Base-by-base conservation (phyloP, 2,113 vertebrate species). In the Oceanites oceanicus region DNA sequence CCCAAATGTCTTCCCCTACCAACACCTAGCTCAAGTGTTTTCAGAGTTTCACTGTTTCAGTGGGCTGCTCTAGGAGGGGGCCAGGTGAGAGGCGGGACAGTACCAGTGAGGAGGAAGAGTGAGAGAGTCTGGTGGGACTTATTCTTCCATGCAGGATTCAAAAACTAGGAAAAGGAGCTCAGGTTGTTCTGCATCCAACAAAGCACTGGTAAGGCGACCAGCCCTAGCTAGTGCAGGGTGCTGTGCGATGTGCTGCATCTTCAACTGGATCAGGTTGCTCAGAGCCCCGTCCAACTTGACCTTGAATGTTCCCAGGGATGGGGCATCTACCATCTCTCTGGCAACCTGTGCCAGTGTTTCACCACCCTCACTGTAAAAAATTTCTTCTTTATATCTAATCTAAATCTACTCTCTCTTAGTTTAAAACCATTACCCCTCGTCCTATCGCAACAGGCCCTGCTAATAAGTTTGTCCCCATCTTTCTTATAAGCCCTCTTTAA, bases 211-310 rank as follows among this genome's bases (percentile, higher is more conserved):
- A 62, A 68, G 36, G 55, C 5, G 15, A 25, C 17, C 29, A 56
- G 59, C 9, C 26, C 70, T 3, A 67, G 36, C 10, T 18, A 32
- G 49, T 0, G 1, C 15, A 38, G 40, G 38, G 49, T 52, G 61
- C 27, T 52, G 10, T n/a, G 42, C 0, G 9, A 66, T 0, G 1
- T 72, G 38, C 34, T 38, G 38, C 38, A n/a, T n/a, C n/a, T n/a
- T n/a, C n/a, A n/a, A n/a, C n/a, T n/a, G n/a, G n/a, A n/a, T n/a
- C n/a, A n/a, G n/a, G n/a, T n/a, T n/a, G n/a, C n/a, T n/a, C n/a
- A n/a, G n/a, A n/a, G n/a, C n/a, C n/a, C n/a, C n/a, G n/a, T n/a
- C n/a, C n/a, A n/a, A n/a, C n/a, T n/a, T n/a, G n/a, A n/a, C n/a
- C n/a, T n/a, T n/a, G n/a, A n/a, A n/a, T n/a, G n/a, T n/a, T n/a